phyloP scores from a whole-genome alignment of 64 coral and sea anemone genomes.

The Hydrozoanthus tunicans region DNA sequence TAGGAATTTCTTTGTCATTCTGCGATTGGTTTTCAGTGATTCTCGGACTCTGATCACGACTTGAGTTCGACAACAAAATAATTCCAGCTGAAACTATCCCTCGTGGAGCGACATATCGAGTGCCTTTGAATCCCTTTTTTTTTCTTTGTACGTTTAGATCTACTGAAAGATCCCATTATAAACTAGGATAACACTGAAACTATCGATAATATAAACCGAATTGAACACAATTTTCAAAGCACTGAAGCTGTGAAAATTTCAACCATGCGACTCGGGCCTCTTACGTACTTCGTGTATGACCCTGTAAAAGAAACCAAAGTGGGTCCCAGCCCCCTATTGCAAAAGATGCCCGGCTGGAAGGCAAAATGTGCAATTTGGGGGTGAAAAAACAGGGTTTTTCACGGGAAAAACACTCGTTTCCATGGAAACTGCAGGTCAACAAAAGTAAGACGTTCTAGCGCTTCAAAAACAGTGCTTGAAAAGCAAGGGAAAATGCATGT shows the following conservation, averaged over 20 bases:
- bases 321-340: constrained; percentile 17
- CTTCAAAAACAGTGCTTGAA: background rate
- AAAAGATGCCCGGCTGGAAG: background rate
- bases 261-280: background rate
- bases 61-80: constrained; percentile 16
- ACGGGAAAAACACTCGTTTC: constrained; percentile 16
- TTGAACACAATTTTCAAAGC: constrained; percentile 6
- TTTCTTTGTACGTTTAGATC: constrained; percentile 13
- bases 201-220: background rate
- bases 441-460: background rate
- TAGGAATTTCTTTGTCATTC: background rate
- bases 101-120: background rate
- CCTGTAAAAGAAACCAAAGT: constrained; percentile 1
- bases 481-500: background rate
- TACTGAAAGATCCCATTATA: constrained; percentile 22
- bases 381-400: constrained; percentile 3
- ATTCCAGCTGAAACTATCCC: background rate
- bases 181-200: background rate
- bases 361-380: constrained; percentile 2
- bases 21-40: constrained; percentile 10
- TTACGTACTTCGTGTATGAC: background rate
- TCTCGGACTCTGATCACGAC: background rate
- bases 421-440: constrained; percentile 13
- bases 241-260: background rate
- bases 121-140: constrained; percentile 31